These are phyloP conservation scores for Camelus bactrianus DNA, from an alignment of 2,113 vertebrate species.

Conservation along the genomic window DNA sequence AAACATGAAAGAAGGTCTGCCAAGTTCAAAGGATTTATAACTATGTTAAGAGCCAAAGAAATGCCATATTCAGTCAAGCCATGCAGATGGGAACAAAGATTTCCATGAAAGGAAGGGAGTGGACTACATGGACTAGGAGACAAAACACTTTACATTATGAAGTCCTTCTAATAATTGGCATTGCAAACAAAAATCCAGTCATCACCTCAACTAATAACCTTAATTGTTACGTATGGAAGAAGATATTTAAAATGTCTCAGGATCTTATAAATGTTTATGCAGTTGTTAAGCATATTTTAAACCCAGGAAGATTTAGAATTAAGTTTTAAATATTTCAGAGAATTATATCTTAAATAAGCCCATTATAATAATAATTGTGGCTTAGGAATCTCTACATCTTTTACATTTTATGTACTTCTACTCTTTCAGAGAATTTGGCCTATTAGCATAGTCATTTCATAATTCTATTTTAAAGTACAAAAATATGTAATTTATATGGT, in stretches of 20 bases:
- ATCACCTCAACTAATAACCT: constrained; percentile 37
- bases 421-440: not conserved
- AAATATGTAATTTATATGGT: not conserved
- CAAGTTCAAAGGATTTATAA: not conserved
- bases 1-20: not conserved
- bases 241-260: not conserved
- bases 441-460: not conserved
- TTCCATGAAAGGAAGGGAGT: not conserved
- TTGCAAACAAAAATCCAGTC: not conserved
- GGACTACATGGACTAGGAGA: not conserved
- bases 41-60: constrained; percentile 1
- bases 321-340: not conserved
- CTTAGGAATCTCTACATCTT: not conserved
- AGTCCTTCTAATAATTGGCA: not conserved
- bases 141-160: not conserved
- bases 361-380: not conserved
- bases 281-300: not conserved
- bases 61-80: not conserved
- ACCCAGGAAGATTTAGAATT: not conserved
- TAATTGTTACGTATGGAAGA: not conserved
- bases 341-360: not conserved
- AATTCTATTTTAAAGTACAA: constrained; percentile 23
- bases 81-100: not conserved
- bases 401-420: not conserved
- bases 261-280: not conserved